Percentiles rank a stretch among this genome's conserved stretches.
phyloP scores from a whole-genome alignment of 2,888 invertebrate genomes.

The Trachelus troglodyta region DNA sequence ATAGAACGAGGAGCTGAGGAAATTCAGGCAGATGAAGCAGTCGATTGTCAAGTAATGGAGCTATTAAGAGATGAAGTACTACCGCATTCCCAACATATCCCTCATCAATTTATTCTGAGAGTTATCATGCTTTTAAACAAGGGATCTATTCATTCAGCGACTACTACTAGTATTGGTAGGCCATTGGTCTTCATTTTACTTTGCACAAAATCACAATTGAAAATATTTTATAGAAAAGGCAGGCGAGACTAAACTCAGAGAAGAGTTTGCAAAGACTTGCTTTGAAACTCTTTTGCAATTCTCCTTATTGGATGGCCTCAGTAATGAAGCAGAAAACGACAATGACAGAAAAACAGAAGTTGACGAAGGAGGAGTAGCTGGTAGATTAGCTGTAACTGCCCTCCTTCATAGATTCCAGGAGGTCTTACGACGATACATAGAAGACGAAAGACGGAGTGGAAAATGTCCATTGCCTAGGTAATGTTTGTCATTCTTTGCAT shows the following conservation, averaged over 20 bases:
- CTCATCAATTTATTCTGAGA: conserved; percentile 84
- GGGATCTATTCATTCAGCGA: conserved; percentile 85
- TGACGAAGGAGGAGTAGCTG: conserved; percentile 74
- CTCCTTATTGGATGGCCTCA: conserved; percentile 83
- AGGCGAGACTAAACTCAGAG: conserved; percentile 76
- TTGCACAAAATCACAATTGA: too few species aligned
- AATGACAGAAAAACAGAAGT: conserved; percentile 48
- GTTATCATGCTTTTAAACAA: conserved; percentile 86
- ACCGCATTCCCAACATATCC: conserved; percentile 82
- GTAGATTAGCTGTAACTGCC: conserved; percentile 89
- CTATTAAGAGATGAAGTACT: conserved; percentile 83
- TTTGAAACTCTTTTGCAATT: conserved; percentile 96
- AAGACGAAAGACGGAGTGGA: conserved; percentile 84
- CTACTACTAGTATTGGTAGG: conserved; percentile 70
- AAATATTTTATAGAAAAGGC: conserved; percentile 48
- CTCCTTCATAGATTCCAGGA: conserved; percentile 92
- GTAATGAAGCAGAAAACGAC: conserved; percentile 52
- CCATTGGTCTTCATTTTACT: too few species aligned
- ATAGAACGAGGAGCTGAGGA: conserved; percentile 70
- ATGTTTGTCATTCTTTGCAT: conserved; percentile 25
- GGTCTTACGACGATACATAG: conserved; percentile 88
- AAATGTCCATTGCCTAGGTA: conserved; percentile 88
- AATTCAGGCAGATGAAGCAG: conserved; percentile 77
- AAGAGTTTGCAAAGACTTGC: conserved; percentile 96
- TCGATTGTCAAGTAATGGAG: conserved; percentile 86